Conservation (phyloP, 1,140 invertebrate genomes). For the Maniola jurtina region DNA sequence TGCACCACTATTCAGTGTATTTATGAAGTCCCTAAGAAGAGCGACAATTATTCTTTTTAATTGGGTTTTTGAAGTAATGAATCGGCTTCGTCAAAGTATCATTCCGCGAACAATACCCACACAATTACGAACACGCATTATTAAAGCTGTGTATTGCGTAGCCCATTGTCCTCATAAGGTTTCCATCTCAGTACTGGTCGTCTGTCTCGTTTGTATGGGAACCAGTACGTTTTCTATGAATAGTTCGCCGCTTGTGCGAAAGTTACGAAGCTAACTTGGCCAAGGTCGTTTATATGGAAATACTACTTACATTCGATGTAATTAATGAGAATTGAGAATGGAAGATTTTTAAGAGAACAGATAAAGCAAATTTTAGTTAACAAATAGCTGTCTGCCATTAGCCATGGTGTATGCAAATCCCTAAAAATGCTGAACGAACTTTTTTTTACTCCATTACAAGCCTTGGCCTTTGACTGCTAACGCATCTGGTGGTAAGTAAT, state of each 20-base stretch:
- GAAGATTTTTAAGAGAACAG: no score
- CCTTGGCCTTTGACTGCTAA: no score
- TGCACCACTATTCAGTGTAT: no score
- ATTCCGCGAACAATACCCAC: constrained; percentile 9
- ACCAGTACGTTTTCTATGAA: constrained; percentile 21
- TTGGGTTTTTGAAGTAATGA: not conserved
- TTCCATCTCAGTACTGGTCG: constrained; percentile 11
- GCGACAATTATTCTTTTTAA: not conserved
- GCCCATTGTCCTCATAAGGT: constrained; percentile 17
- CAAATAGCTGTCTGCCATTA: no score
- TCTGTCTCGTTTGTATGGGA: constrained; percentile 28
- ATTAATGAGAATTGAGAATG: not conserved
- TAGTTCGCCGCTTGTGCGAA: constrained; percentile 21
- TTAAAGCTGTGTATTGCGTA: constrained; percentile 3
- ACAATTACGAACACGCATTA: constrained; percentile 7
- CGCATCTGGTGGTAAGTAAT: no score
- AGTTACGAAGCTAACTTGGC: constrained; percentile 23
- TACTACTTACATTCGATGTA: not conserved
- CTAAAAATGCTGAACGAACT: no score
- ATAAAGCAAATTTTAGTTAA: no score
- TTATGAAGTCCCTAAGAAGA: no score
- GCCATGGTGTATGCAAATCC: no score
- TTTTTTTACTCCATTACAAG: no score
- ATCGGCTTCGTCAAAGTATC: constrained; percentile 1
- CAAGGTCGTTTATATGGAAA: constrained; percentile 21